Evolutionary conservation across 2,888 invertebrate genomes (phyloP).

Genomic region (Nomada fabriciana): DNA sequence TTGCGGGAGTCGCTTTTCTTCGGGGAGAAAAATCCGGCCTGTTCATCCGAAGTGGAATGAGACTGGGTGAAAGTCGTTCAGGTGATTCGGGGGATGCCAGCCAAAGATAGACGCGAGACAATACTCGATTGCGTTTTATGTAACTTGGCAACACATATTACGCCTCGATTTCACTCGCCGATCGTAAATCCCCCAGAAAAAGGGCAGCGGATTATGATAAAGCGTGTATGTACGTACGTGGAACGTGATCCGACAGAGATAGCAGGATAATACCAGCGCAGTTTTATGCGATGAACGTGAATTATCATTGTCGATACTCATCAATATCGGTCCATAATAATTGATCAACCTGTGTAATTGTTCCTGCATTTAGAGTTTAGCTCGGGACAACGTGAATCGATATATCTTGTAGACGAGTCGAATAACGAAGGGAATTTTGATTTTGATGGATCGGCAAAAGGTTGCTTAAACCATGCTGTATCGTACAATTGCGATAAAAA

Average conservation of each 20-base stretch:
- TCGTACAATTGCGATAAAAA: conserved; percentile 16
- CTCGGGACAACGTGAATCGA: not conserved
- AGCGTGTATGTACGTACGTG: not conserved
- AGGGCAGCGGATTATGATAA: not conserved
- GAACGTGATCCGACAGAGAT: not conserved
- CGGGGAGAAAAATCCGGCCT: conserved; percentile 13
- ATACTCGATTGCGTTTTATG: conserved; percentile 64
- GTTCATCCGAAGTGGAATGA: conserved; percentile 42
- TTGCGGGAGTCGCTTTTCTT: conserved; percentile 17
- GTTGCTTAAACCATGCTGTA: not conserved
- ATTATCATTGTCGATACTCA: conserved; percentile 9
- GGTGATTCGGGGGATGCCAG: conserved; percentile 49
- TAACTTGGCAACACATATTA: conserved; percentile 54
- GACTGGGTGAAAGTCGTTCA: conserved; percentile 67
- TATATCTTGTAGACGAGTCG: not conserved
- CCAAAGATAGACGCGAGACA: conserved; percentile 65
- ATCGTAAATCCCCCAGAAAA: conserved; percentile 15
- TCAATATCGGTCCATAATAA: not conserved
- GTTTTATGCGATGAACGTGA: not conserved
- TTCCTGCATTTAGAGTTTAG: not conserved
- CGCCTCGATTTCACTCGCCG: conserved; percentile 30
- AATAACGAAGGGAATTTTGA: not conserved
- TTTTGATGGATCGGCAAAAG: not conserved
- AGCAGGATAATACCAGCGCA: not conserved
- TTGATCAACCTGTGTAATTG: not conserved